A percentile compares a stretch with the other conserved stretches of the same genome.
phyloP scores from a whole-genome alignment of 1,140 invertebrate species.

The Hycleus cichorii region DNA sequence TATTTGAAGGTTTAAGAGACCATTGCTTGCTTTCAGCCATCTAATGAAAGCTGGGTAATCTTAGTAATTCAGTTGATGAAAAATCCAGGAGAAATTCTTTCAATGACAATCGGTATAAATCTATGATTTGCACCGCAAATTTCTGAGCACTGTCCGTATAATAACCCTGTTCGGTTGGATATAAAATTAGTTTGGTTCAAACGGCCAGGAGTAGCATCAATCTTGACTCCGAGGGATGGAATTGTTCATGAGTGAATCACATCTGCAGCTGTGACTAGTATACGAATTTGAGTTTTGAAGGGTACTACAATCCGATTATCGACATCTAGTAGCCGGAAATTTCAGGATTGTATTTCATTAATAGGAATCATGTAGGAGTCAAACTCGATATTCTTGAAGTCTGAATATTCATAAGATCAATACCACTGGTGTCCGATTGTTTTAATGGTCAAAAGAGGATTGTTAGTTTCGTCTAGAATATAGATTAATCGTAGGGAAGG shows the following conservation, averaged over 20 bases:
- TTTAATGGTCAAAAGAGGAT: conserved; percentile 50
- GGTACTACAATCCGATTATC: conserved; percentile 55
- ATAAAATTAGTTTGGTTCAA: conserved; percentile 56
- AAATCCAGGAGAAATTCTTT: conserved; percentile 46
- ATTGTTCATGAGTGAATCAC: conserved; percentile 64
- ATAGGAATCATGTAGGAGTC: conserved; percentile 53
- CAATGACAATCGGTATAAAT: conserved; percentile 67
- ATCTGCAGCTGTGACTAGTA: conserved; percentile 53
- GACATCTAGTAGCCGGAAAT: conserved; percentile 55
- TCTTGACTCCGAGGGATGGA: conserved; percentile 56
- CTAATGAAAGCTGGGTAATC: conserved; percentile 49
- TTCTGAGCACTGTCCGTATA: conserved; percentile 69
- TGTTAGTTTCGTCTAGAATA: conserved; percentile 52
- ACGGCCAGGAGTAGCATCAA: conserved; percentile 58
- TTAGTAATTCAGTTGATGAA: conserved; percentile 51
- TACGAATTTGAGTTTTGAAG: conserved; percentile 48
- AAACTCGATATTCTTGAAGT: conserved; percentile 54
- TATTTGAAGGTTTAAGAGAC: conserved; percentile 48
- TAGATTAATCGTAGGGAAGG: conserved; percentile 54
- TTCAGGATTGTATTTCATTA: conserved; percentile 35
- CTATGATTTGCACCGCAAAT: conserved; percentile 70
- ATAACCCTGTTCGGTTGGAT: conserved; percentile 51
- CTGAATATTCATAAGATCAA: conserved; percentile 59
- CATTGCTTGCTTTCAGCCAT: conserved; percentile 55
- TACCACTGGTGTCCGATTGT: conserved; percentile 60